Evolutionary conservation across 2,888 invertebrate species (phyloP).

Genomic region (Cremastinae sp.): DNA sequence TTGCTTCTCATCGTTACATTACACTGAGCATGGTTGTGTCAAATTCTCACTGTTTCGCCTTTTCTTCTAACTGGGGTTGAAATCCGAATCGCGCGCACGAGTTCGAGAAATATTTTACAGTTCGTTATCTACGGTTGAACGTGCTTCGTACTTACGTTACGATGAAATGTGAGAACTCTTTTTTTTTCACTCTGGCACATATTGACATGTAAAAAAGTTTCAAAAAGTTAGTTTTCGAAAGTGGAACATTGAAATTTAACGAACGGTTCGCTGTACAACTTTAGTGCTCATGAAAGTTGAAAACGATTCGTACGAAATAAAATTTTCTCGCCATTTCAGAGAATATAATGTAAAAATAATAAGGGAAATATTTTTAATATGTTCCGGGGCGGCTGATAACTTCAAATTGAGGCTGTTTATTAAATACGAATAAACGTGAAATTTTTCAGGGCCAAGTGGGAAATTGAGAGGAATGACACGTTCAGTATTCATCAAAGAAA

Average conservation of each 20-base stretch:
- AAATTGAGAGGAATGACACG: constrained; percentile 17
- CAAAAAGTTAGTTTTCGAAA: too few species aligned
- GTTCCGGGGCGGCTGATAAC: too few species aligned
- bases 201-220: too few species aligned
- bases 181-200: too few species aligned
- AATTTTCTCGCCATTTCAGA: too few species aligned
- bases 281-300: too few species aligned
- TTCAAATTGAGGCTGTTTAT: too few species aligned
- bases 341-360: too few species aligned
- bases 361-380: too few species aligned
- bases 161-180: neutral
- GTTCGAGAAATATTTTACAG: constrained; percentile 35
- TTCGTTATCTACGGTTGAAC: constrained; percentile 41
- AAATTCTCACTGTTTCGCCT: constrained; percentile 39
- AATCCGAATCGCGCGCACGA: constrained; percentile 31
- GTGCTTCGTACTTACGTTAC: neutral
- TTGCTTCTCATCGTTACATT: constrained; percentile 33
- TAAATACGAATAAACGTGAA: neutral
- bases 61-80: constrained; percentile 43
- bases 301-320: too few species aligned
- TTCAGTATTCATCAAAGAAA: constrained; percentile 27
- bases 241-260: too few species aligned
- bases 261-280: too few species aligned
- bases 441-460: neutral
- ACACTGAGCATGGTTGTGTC: constrained; percentile 22